Evolutionary conservation across 2,888 invertebrate genomes (phyloP).

Genomic region (Junonia oenone): DNA sequence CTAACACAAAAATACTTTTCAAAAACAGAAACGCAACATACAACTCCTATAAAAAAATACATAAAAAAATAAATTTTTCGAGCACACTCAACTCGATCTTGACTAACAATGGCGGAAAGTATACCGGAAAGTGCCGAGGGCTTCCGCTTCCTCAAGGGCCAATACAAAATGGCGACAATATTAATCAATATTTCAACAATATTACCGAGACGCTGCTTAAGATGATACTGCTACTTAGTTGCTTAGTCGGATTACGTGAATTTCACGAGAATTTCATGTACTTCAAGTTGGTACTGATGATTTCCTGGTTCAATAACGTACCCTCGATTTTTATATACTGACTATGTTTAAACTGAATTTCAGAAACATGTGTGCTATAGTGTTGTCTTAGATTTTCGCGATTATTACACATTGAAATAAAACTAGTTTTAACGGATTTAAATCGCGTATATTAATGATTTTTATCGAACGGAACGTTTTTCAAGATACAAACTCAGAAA

Average conservation of each 20-base stretch:
- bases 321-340: too few relatives aligned
- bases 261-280: not conserved
- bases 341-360: too few relatives aligned
- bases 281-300: not conserved
- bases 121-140: constrained; percentile 59
- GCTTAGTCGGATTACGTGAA: constrained; percentile 23
- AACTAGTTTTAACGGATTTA: too few relatives aligned
- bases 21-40: too few relatives aligned
- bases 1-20: too few relatives aligned
- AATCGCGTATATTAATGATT: too few relatives aligned
- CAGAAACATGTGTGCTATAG: too few relatives aligned
- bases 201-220: constrained; percentile 58
- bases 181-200: constrained; percentile 81
- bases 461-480: too few relatives aligned
- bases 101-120: constrained; percentile 62
- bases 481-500: too few relatives aligned
- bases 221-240: constrained; percentile 55
- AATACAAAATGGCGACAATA: constrained; percentile 76
- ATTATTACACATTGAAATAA: too few relatives aligned
- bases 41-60: constrained; percentile 13
- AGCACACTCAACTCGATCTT: constrained; percentile 30
- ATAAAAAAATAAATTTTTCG: constrained; percentile 28
- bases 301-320: not conserved
- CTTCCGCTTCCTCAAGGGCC: constrained; percentile 57
- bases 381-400: too few relatives aligned